Base-by-base conservation (phyloP, 2,113 vertebrate species). In the Equus przewalskii region DNA sequence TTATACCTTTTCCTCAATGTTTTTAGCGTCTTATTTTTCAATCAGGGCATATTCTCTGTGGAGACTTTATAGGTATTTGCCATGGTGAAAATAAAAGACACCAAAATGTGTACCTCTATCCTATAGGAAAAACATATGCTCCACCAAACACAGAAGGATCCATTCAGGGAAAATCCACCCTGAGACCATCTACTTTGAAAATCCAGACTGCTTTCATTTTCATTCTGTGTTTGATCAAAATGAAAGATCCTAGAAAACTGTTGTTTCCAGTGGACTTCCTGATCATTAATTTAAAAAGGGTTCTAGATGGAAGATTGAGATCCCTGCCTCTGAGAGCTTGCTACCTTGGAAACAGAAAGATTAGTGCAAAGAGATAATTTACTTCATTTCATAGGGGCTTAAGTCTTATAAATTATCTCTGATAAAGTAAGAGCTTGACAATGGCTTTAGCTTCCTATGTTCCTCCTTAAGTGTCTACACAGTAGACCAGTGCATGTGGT, bases 1-100 rank as follows among this genome's bases (percentile, higher is more conserved):
- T 84, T 79, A 60, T 49, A 95, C 30, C 62, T 96, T 91, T 87
- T 76, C 60, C 33, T 87, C 58, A 96, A 30, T 62, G 76, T 92
- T 94, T 97, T 96, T 93, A 96, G 69, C 79, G 90, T 65, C 22
- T 21, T 94, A 44, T 78, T 95, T 96, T 96, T 95, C 41, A 58
- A 69, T 64, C 36, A 28, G 85, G 56, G 26, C 78, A 14, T 51
- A 79, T 91, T 89, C 46, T 67, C 81, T 85, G 76, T 79, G 51
- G 56, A 89, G 60, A 79, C 60, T 78, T 60, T 85, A 83, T 88
- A 69, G 60, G 46, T 96, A n/a, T 89, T 95, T 84, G 60, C 46
- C 76, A 96, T 30, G 73, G 51, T 89, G 46, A 93, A 94, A 88
- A 79, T 75, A 91, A 88, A 89, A 98, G 41, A 49, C 49, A 95